phyloP scores from a whole-genome alignment of 2,888 invertebrate species.

The Ashinkailepas kermadecensis region DNA sequence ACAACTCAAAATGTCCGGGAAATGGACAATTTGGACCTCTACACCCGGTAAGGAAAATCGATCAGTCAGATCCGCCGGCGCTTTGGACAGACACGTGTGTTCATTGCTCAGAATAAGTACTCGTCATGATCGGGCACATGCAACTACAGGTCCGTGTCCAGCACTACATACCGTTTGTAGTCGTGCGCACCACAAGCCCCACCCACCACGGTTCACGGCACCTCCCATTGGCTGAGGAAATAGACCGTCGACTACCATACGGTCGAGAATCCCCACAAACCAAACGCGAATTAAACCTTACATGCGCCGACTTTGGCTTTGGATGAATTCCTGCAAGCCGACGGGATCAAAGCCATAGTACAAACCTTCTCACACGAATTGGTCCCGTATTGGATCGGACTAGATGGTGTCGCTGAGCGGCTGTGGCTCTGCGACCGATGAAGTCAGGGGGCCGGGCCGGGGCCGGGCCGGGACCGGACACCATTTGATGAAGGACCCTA shows the following conservation, averaged over 20 bases:
- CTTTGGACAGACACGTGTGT: too few species aligned
- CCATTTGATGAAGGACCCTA: too few species aligned
- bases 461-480: not conserved
- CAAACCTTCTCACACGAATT: not conserved
- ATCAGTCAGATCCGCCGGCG: too few species aligned
- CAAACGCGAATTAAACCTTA: not conserved
- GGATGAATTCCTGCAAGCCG: not conserved
- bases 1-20: too few species aligned
- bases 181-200: constrained; percentile 28
- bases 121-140: too few species aligned
- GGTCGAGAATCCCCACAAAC: not conserved
- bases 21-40: too few species aligned
- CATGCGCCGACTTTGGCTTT: not conserved
- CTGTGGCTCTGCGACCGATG: not conserved
- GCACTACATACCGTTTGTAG: constrained; percentile 24
- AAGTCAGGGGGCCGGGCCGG: not conserved
- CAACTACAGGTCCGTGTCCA: not conserved
- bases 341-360: not conserved
- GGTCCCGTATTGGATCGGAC: not conserved
- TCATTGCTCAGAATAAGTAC: too few species aligned
- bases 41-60: too few species aligned
- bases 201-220: constrained; percentile 19
- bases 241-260: not conserved
- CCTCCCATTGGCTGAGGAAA: constrained; percentile 17
- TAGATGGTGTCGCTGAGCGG: not conserved